These are phyloP conservation scores for Philhelius pedissequus DNA, from an alignment of 2,888 invertebrate genomes.

Conservation along the genomic window DNA sequence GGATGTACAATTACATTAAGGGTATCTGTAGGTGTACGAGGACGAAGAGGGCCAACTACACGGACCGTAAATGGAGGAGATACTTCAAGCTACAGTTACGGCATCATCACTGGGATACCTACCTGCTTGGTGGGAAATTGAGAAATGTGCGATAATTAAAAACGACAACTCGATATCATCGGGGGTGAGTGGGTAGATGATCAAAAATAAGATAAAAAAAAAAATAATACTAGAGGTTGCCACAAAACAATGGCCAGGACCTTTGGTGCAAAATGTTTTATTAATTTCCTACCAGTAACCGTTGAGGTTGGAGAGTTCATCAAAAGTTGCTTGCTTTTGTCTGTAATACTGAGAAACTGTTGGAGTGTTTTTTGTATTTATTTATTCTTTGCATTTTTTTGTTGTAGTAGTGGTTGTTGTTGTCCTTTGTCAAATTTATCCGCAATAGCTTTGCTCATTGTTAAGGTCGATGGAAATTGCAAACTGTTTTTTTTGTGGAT, in stretches of 20 bases:
- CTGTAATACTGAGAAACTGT: background rate
- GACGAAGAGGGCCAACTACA: no score
- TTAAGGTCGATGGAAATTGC: conserved; percentile 4
- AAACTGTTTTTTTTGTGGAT: background rate
- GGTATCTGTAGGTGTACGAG: background rate
- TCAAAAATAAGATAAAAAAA: background rate
- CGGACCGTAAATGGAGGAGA: background rate
- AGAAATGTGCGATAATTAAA: conserved; percentile 45
- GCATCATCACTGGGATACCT: background rate
- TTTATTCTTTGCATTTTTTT: background rate
- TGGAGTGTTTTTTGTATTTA: conserved; percentile 17
- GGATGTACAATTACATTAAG: conserved; percentile 18
- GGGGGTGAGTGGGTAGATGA: background rate
- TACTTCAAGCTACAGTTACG: background rate
- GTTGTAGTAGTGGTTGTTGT: background rate
- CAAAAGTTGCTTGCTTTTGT: conserved; percentile 28
- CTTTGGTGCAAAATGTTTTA: conserved; percentile 42
- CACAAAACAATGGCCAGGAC: conserved; percentile 15
- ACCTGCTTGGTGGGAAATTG: conserved; percentile 26
- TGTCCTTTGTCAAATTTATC: background rate
- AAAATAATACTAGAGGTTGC: background rate
- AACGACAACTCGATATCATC: conserved; percentile 9
- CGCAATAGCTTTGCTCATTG: conserved; percentile 29
- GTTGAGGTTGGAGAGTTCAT: conserved; percentile 12
- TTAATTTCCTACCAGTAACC: conserved; percentile 13